A percentile compares a stretch with the other conserved stretches of the same genome.
These are phyloP conservation scores for Platalea minor DNA, from an alignment of 2,797 vertebrate genomes.

Conservation along the genomic window DNA sequence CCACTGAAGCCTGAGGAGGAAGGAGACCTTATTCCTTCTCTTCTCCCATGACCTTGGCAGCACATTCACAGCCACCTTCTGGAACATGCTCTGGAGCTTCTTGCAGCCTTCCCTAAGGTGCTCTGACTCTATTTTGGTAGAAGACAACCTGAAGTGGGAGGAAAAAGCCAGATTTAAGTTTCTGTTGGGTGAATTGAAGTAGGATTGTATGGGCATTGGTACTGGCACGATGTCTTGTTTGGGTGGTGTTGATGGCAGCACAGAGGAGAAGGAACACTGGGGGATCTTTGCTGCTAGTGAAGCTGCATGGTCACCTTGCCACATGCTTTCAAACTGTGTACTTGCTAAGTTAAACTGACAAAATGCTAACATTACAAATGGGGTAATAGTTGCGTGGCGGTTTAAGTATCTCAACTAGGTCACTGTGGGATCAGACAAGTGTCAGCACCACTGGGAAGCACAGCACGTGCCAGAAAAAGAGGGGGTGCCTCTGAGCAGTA, in stretches of 20 bases:
- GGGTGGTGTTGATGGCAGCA: background rate
- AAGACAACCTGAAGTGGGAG: background rate
- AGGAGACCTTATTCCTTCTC: background rate
- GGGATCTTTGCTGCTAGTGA: background rate
- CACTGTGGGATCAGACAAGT: background rate
- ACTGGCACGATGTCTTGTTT: rapidly evolving
- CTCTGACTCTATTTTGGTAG: background rate
- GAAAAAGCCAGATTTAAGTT: background rate
- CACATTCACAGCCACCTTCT: background rate
- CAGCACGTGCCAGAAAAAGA: background rate
- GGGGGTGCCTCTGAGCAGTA: background rate
- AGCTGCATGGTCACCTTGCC: background rate
- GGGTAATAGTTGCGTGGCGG: background rate
- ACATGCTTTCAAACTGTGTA: background rate
- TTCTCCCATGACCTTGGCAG: background rate
- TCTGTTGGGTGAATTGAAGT: background rate
- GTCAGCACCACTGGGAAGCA: background rate
- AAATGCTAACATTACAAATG: background rate
- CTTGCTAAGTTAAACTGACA: background rate
- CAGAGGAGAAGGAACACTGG: background rate
- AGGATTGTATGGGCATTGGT: rapidly evolving
- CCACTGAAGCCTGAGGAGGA: background rate
- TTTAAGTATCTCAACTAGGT: background rate
- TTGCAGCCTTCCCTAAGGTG: background rate
- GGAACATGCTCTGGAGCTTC: background rate